Evolutionary conservation across 2,888 invertebrate species (phyloP), one percentile per base, ranked within the genome.

Genomic region (Stegophylla sp.): DNA sequence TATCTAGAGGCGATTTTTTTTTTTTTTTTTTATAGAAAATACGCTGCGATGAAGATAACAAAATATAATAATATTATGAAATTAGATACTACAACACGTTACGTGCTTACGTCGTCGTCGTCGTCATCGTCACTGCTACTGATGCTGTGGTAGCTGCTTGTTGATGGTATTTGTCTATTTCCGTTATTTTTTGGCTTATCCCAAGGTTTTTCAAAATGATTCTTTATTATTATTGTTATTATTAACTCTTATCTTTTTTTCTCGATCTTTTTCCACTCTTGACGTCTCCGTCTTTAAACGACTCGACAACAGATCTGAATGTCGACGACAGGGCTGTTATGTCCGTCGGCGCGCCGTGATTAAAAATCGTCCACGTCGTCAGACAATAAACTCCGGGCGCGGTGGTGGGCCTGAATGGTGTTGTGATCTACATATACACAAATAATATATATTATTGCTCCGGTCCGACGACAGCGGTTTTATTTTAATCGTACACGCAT

Each of bases 301-400:
- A 69, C 59, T 67, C n/a, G 77, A 28, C 48, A 67, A 45, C 43
- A 20, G 77, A 77, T 67, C 67, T 15, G 48, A 43, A 67, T 53
- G 76, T 69, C 77, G 63, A 66, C 75, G 59, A 69, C 77, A 34
- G 56, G 45, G 23, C 66, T 59, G 59, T 69, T 69, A 77, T 69
- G 56, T 77, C 67, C 53, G 66, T 77, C 34, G 43, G 56, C 77
- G 34, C 59, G 69, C 67, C 59, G 77, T 69, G 77, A 77, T 77
- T 77, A 69, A 69, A 77, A 59, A 48, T 69, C 34, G 45, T 69
- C 77, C 15, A 15, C 48, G 74, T 28, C 63, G 63, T 63, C 63
- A 10, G 69, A 69, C 77, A 77, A 69, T 77, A 77, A 77, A 77
- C 20, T n/a, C 43, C 41, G 34, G 15, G 41, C 20, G n/a, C 28